Evolutionary conservation across 2,113 vertebrate genomes (phyloP).

Genomic region (Istiophorus platypterus): DNA sequence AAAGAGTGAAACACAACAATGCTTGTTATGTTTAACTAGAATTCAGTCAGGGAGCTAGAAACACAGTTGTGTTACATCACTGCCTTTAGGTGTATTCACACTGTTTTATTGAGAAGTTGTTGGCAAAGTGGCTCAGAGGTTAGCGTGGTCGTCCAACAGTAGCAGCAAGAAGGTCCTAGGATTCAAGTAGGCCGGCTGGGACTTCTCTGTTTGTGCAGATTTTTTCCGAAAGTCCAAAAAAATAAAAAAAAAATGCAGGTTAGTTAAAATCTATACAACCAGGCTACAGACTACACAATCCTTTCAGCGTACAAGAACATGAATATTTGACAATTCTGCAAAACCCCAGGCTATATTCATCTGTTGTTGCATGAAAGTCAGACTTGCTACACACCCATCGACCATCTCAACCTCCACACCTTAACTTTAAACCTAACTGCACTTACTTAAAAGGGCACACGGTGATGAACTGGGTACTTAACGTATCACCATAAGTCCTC

Average conservation of each 20-base stretch:
- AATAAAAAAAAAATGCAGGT: neutral
- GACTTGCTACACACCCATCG: no score
- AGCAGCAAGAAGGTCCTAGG: neutral
- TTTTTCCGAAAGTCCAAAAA: neutral
- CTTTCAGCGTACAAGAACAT: no score
- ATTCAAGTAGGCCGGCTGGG: neutral
- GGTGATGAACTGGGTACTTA: no score
- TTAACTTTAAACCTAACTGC: neutral
- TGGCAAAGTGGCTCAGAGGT: constrained; percentile 10
- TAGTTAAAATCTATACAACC: constrained; percentile 6
- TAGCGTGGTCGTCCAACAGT: neutral
- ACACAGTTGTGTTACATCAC: constrained; percentile 2
- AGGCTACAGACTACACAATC: no score
- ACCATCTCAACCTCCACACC: neutral
- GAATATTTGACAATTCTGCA: no score
- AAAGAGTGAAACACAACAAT: constrained; percentile 20
- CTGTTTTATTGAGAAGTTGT: constrained; percentile 31
- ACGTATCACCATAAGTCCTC: neutral
- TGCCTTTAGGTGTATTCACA: constrained; percentile 27
- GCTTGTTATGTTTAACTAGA: constrained; percentile 40
- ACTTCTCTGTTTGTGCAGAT: neutral
- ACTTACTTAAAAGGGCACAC: neutral
- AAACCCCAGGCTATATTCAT: no score
- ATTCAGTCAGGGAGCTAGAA: constrained; percentile 27
- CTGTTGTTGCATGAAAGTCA: no score